A percentile compares a stretch with the other conserved stretches of the same genome.
phyloP scores from a whole-genome alignment of 2,797 vertebrate species.

The Cyclura pinguis region DNA sequence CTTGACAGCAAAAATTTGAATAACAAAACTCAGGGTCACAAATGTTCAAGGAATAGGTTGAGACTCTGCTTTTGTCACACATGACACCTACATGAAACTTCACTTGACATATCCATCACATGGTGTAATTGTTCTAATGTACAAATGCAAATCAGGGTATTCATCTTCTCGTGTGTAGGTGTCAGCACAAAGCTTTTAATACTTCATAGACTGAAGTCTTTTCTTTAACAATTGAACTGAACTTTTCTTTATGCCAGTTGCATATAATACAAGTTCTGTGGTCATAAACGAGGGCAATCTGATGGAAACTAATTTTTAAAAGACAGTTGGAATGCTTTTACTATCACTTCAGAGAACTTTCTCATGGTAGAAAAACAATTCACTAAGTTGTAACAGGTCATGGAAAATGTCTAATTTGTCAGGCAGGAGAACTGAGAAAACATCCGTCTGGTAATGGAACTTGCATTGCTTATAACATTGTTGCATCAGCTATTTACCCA shows the following conservation, averaged over 20 bases:
- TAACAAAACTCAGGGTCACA: not conserved
- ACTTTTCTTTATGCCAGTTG: not conserved
- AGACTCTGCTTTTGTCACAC: not conserved
- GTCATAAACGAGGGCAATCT: constrained; percentile 7
- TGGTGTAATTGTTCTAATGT: not conserved
- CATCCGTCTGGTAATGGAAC: not conserved
- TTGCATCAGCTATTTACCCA: not conserved
- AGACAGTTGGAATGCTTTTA: constrained; percentile 26
- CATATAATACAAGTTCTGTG: not conserved
- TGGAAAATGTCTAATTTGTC: constrained; percentile 29
- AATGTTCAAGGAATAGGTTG: not conserved
- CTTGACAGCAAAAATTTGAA: not conserved
- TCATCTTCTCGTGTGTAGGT: not conserved
- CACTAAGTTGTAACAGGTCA: constrained; percentile 13
- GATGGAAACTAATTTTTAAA: constrained; percentile 18
- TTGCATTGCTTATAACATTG: not conserved
- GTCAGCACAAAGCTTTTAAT: constrained; percentile 21
- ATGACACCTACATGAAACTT: constrained; percentile 16
- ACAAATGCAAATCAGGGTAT: constrained; percentile 9
- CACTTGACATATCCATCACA: not conserved
- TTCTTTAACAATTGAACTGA: constrained; percentile 21
- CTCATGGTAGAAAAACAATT: constrained; percentile 24
- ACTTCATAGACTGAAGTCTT: not conserved
- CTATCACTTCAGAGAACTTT: constrained; percentile 33
- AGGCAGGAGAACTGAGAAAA: constrained; percentile 30